These are phyloP conservation scores for Callimorpha dominula DNA, from an alignment of 2,888 invertebrate genomes.

Conservation along the genomic window DNA sequence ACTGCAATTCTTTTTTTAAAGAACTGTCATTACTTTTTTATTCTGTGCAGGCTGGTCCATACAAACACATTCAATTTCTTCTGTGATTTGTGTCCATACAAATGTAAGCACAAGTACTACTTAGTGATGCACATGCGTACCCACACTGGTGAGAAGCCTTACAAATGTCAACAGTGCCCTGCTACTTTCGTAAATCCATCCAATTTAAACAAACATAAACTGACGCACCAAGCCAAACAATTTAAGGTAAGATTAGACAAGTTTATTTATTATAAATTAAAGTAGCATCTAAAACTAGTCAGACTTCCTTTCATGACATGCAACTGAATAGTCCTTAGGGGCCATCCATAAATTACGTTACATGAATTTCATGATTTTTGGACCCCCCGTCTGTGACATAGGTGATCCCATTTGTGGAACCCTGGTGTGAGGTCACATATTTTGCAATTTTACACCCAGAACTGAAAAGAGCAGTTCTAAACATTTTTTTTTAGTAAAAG, in stretches of 20 bases:
- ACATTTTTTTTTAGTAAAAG: no score
- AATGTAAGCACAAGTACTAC: slow-evolving; percentile 83
- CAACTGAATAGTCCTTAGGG: no score
- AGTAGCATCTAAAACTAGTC: no score
- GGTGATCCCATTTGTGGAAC: no score
- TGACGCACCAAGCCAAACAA: slow-evolving; percentile 85
- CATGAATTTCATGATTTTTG: no score
- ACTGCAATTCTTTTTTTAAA: background rate
- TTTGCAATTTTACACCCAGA: no score
- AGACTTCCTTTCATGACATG: no score
- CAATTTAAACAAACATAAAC: slow-evolving; percentile 89
- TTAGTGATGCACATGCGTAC: slow-evolving; percentile 87
- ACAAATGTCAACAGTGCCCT: slow-evolving; percentile 83
- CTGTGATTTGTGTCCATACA: slow-evolving; percentile 83
- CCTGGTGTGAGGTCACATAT: no score
- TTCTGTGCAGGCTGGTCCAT: slow-evolving; percentile 72
- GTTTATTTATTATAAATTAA: no score
- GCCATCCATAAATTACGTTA: no score
- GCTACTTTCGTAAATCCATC: slow-evolving; percentile 89
- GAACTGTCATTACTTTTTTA: background rate
- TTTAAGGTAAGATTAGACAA: slow-evolving; percentile 69
- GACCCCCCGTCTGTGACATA: no score
- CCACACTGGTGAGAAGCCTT: slow-evolving; percentile 82
- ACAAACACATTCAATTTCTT: slow-evolving; percentile 83
- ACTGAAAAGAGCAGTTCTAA: no score